Evolutionary conservation across 1,140 invertebrate species (phyloP), one percentile per base, ranked within the genome.

Genomic region (Amphibalanus amphitrite): DNA sequence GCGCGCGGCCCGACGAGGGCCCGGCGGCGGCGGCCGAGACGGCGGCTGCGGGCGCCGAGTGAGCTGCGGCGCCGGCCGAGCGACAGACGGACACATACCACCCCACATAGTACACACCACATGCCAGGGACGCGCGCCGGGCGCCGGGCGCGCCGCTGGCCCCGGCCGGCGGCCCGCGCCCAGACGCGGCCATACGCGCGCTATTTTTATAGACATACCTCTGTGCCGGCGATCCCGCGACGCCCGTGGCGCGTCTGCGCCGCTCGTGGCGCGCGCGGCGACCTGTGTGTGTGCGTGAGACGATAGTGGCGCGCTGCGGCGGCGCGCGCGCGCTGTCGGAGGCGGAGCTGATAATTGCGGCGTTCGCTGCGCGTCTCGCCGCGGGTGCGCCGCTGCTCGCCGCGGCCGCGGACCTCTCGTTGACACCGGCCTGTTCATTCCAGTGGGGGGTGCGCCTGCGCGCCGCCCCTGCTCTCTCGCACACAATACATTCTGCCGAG

Each of bases 231-330:
- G n/a, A n/a, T n/a, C n/a, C n/a, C n/a, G n/a, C n/a, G n/a, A n/a
- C n/a, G n/a, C n/a, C 69, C 38, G 59, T 38, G 38, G 59, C 69
- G 67, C 64, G 23, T 70, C 30, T 28, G 64, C 70, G 64, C 28
- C 69, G 64, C 64, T 70, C 28, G 67, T 29, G 1, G 26, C 1
- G 13, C 47, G 47, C 47, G 47, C 23, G 10, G 33, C 33, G 33
- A 15, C 33, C 33, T 38, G 15, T 15, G 33, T 15, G 33, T n/a
- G 33, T 15, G 15, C 33, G 33, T 38, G 33, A n/a, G n/a, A n/a
- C n/a, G n/a, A n/a, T n/a, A n/a, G n/a, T n/a, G n/a, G n/a, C n/a
- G n/a, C n/a, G n/a, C n/a, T n/a, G n/a, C n/a, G n/a, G n/a, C n/a
- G n/a, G n/a, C n/a, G n/a, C n/a, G n/a, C n/a, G n/a, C n/a, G n/a